These are phyloP conservation scores for Temnothorax ravouxi DNA, from an alignment of 2,888 invertebrate species.

Conservation along the genomic window DNA sequence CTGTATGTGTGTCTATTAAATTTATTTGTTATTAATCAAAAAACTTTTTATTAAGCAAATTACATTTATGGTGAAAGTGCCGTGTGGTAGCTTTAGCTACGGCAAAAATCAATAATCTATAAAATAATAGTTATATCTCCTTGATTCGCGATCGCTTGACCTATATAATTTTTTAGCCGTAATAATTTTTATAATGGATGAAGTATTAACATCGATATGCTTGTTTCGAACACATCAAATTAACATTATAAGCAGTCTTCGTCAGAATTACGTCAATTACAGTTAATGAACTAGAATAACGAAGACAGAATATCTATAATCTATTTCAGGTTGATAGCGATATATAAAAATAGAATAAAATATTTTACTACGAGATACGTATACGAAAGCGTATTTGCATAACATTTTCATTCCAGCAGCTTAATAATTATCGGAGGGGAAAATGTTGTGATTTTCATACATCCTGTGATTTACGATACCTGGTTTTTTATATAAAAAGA, in stretches of 20 bases:
- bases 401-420: neutral
- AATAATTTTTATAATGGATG: slow-evolving; percentile 55
- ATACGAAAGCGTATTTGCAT: neutral
- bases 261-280: slow-evolving; percentile 49
- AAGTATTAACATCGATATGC: slow-evolving; percentile 46
- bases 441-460: neutral
- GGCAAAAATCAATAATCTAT: slow-evolving; percentile 57
- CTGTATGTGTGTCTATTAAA: neutral
- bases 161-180: slow-evolving; percentile 58
- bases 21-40: slow-evolving; percentile 37
- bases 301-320: slow-evolving; percentile 20
- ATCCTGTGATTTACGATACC: neutral
- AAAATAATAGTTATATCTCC: slow-evolving; percentile 37
- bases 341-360: neutral
- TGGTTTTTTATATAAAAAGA: neutral
- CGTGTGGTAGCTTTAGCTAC: slow-evolving; percentile 26
- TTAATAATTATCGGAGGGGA: neutral
- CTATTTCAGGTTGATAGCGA: neutral
- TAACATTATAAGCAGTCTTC: slow-evolving; percentile 49
- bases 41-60: slow-evolving; percentile 8
- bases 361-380: neutral
- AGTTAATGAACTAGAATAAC: slow-evolving; percentile 39
- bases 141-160: slow-evolving; percentile 59
- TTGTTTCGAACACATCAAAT: slow-evolving; percentile 53
- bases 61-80: slow-evolving; percentile 42